Base-by-base conservation (phyloP, 2,113 vertebrate species). In the Trematomus loennbergii region DNA sequence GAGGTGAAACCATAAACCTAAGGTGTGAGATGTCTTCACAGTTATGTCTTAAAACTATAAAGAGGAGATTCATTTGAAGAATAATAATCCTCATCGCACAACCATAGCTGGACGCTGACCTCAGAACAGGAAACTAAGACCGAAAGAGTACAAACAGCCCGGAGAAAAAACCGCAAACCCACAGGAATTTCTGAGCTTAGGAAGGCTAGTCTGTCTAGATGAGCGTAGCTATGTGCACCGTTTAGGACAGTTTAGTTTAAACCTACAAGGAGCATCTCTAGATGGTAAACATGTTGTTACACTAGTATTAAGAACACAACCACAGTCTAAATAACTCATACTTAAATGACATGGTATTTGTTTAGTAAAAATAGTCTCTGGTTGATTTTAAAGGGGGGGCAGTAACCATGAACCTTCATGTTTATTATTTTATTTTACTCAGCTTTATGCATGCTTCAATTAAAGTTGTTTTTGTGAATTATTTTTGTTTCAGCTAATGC, bases 51-150 rank as follows among this genome's bases (percentile, higher is more conserved):
- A 58, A 61, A 75, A 64, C 54, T 78, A 77, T 52, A 68, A 78
- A 86, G 82, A 81, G 75, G 50, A 63, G 63, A 84, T 91, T 89
- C 87, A 90, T 91, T 90, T 82, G 74, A 66, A 84, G 55, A 83
- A 81, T 79, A 85, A 88, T 89, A 83, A 86, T 60, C 72, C 84
- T 60, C 86, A 91, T 82, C 75, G 79, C 54, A 82, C 59, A 88
- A 72, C 70, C 62, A 43, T 25, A 72, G 73, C 83, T 84, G 87
- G 89, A 91, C 81, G 78, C 80, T 84, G 88, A 88, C 91, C 88
- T 91, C 84, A 88, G 84, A 83, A 82, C 82, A 90, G 85, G 81
- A 91, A 86, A 83, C 79, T 64, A 54, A 81, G 74, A 72, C 67
- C 69, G 78, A 79, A 72, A 58, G 72, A 89, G 89, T 82, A 83